Evolutionary conservation across 2,797 vertebrate genomes (phyloP).

Genomic region (Brachymystax lenok): DNA sequence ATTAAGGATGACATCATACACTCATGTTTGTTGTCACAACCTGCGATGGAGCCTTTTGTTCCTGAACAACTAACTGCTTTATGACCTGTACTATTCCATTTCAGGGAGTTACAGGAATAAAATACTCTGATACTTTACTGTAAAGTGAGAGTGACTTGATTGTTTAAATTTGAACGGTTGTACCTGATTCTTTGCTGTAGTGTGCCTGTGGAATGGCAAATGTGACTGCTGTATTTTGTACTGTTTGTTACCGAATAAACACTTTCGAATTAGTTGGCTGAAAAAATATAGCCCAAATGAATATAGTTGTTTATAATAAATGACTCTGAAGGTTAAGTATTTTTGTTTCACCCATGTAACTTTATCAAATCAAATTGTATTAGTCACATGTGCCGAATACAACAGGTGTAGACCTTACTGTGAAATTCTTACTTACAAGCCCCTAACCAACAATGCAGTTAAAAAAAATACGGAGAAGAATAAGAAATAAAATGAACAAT

Average conservation of each 20-base stretch:
- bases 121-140: background rate
- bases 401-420: no score
- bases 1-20: background rate
- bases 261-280: background rate
- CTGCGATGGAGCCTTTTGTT: background rate
- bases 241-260: background rate
- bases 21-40: background rate
- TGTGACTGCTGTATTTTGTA: background rate
- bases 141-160: background rate
- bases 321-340: no score
- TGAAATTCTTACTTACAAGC: no score
- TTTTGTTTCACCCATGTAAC: no score
- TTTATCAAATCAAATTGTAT: no score
- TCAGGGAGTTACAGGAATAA: background rate
- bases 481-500: no score
- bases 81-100: background rate
- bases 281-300: no score
- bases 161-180: background rate
- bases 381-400: no score
- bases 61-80: background rate
- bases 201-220: background rate
- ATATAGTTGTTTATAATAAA: no score
- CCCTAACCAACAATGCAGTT: no score
- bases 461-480: no score
- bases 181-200: background rate